These are phyloP conservation scores for Cephus spinipes DNA, from an alignment of 2,888 invertebrate species.

Conservation along the genomic window DNA sequence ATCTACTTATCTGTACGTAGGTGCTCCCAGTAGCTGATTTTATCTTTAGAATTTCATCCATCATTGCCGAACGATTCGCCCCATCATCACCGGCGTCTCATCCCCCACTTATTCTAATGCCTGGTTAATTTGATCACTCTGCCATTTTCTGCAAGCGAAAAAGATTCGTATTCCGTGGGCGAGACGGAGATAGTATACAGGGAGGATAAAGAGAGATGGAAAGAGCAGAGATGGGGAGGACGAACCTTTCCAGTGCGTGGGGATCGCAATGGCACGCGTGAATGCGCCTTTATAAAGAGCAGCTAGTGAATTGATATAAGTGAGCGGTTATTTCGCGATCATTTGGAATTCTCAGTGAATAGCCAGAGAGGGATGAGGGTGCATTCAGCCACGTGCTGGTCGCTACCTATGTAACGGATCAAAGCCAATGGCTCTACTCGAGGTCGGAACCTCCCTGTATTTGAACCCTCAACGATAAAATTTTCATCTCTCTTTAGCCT, in stretches of 20 bases:
- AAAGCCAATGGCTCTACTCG: conserved; percentile 49
- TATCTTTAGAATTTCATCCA: conserved; percentile 13
- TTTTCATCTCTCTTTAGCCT: conserved; percentile 1
- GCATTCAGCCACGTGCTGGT: conserved; percentile 43
- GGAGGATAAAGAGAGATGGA: background rate
- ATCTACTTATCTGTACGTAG: conserved; percentile 18
- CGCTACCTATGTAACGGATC: conserved; percentile 44
- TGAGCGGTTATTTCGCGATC: conserved; percentile 66
- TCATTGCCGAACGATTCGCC: conserved; percentile 20
- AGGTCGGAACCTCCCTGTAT: conserved; percentile 43
- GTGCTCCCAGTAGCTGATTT: conserved; percentile 19
- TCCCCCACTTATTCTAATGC: conserved; percentile 39
- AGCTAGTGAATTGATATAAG: conserved; percentile 63
- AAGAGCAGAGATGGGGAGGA: background rate
- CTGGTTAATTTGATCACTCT: conserved; percentile 52
- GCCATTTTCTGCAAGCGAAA: conserved; percentile 31
- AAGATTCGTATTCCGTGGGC: conserved; percentile 4
- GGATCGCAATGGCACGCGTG: conserved; percentile 56
- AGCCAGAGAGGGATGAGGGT: conserved; percentile 27
- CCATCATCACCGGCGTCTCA: conserved; percentile 26
- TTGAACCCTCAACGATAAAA: background rate
- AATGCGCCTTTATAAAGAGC: conserved; percentile 63
- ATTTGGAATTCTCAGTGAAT: conserved; percentile 59
- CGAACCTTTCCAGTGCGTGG: conserved; percentile 28
- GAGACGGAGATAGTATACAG: background rate